Conservation (phyloP, 2,797 vertebrate species). For the Otolemur crassicaudatus region DNA sequence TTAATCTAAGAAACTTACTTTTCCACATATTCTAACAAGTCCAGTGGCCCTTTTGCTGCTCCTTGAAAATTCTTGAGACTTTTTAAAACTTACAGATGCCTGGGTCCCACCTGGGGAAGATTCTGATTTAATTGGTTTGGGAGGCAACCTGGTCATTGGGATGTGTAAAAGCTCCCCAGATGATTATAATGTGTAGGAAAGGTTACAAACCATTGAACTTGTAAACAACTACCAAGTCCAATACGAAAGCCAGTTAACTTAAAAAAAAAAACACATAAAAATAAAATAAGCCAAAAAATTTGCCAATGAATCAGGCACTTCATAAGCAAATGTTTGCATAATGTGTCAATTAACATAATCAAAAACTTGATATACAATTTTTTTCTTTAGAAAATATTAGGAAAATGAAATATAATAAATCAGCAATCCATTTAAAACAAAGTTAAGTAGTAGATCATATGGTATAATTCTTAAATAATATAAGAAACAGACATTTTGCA, state of each 20-base stretch:
- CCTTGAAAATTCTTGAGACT: slow-evolving; percentile 19
- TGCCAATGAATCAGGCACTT: background rate
- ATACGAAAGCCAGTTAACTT: background rate
- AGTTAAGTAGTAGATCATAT: background rate
- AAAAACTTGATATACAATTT: background rate
- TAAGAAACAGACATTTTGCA: background rate
- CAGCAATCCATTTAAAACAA: slow-evolving; percentile 43
- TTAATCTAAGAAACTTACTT: slow-evolving; percentile 28
- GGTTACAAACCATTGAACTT: slow-evolving; percentile 45
- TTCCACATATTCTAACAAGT: slow-evolving; percentile 1
- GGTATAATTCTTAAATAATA: slow-evolving; percentile 6
- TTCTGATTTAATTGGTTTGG: slow-evolving; percentile 52
- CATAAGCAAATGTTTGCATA: background rate
- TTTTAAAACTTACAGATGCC: slow-evolving; percentile 16
- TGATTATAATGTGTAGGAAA: slow-evolving; percentile 15
- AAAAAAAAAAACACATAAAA: slow-evolving; percentile 29
- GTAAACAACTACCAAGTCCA: background rate
- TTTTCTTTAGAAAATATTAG: background rate
- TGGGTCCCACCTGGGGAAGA: background rate
- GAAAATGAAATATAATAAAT: slow-evolving; percentile 29
- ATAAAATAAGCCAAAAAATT: slow-evolving; percentile 4
- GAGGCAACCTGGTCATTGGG: background rate
- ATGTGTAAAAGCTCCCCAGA: slow-evolving; percentile 23
- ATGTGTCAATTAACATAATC: background rate
- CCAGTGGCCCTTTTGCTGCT: background rate